Base-by-base conservation (phyloP, 2,113 vertebrate species). In the Anarrhichthys ocellatus region DNA sequence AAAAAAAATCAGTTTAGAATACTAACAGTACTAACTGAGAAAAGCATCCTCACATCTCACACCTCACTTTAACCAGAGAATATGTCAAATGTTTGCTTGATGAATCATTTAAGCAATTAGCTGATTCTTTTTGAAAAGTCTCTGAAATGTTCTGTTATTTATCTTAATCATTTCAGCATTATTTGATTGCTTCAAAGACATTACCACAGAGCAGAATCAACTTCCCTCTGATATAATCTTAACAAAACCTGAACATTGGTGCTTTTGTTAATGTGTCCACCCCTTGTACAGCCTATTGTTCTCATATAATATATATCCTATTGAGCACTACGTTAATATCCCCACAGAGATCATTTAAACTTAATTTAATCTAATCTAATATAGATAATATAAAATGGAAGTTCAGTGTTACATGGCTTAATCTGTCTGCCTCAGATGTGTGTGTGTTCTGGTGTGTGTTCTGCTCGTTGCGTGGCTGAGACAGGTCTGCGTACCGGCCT, bases 331-430 rank as follows among this genome's bases (percentile, higher is more conserved):
- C 24, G 48, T 83, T 81, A 87, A 78, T 84, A 68, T 59, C 61
- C 56, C 68, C 85, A 77, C 52, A 34, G 73, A 77, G 72, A 81
- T 81, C 72, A 46, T 86, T 89, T 73, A 77, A 74, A 34, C 61
- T 36, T 73, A 40, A 69, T 80, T 29, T 87, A 44, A 80, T 82
- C 78, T 86, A 63, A 46, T 46, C 0, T 52, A 22, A 20, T 54
- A n/a, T 22, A n/a, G 10, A 9, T 52, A 85, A 81, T 66, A 87
- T 80, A 73, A 85, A 85, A 44, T 76, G 42, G 22, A 84, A 78
- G 67, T 89, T 84, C 79, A 83, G 73, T 76, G 78, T 82, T 83
- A 68, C 59, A 70, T 69, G 71, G 50, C 81, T 85, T 87, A 89
- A 86, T 87, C 72, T 83, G 85, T 89, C 81, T 62, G 38, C 65